These are phyloP conservation scores for Lydus trimaculatus DNA, from an alignment of 2,888 invertebrate species.

Conservation along the genomic window DNA sequence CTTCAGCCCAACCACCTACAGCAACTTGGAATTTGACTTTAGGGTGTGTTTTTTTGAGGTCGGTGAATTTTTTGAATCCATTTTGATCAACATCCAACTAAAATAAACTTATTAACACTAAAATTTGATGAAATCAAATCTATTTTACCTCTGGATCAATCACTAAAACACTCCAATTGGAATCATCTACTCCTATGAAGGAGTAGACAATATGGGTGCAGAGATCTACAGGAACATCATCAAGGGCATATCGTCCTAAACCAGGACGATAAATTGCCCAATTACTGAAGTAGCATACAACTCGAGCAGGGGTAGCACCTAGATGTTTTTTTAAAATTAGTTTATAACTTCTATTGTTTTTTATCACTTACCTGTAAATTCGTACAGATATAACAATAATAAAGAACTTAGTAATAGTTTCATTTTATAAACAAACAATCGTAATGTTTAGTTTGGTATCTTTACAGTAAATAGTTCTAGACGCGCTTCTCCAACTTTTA, in stretches of 20 bases:
- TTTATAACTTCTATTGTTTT: not conserved
- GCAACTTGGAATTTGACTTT: conserved; percentile 80
- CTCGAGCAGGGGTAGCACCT: conserved; percentile 54
- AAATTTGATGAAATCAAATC: not conserved
- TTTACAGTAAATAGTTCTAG: conserved; percentile 21
- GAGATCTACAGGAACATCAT: conserved; percentile 81
- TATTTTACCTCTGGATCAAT: conserved; percentile 78
- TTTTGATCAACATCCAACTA: conserved; percentile 76
- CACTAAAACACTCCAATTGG: conserved; percentile 76
- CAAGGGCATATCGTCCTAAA: conserved; percentile 81
- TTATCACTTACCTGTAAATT: conserved; percentile 17
- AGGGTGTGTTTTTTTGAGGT: conserved; percentile 73
- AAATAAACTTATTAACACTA: conserved; percentile 32
- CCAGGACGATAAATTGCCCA: conserved; percentile 89
- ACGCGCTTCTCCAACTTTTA: conserved; percentile 30
- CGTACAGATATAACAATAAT: conserved; percentile 6
- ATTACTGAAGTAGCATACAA: conserved; percentile 75
- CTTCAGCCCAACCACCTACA: conserved; percentile 92
- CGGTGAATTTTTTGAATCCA: conserved; percentile 83
- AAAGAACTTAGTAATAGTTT: conserved; percentile 11
- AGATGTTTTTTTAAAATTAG: not conserved
- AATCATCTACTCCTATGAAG: conserved; percentile 85
- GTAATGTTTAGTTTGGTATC: conserved; percentile 11
- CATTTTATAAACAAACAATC: conserved; percentile 15
- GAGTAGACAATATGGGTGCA: conserved; percentile 91